Conservation (phyloP, 2,113 vertebrate genomes). For the Candoia aspera region DNA sequence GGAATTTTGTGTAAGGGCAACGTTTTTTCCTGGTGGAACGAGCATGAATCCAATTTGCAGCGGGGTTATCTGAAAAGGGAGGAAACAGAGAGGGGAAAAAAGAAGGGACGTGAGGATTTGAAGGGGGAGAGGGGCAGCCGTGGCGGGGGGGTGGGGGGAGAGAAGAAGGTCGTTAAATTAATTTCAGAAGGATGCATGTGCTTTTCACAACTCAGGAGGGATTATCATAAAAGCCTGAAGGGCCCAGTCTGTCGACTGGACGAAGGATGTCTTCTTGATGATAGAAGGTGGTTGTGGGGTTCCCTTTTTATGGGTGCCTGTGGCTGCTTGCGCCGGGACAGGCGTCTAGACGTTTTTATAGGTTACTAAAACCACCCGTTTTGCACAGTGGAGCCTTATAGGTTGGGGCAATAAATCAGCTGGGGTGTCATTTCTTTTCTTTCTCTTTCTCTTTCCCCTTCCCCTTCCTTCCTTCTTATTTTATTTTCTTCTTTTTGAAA, state of each 20-base stretch:
- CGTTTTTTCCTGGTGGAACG: conserved; percentile 97
- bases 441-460: not conserved
- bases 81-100: conserved; percentile 30
- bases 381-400: conserved; percentile 95
- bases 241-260: conserved; percentile 77
- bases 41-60: conserved; percentile 98
- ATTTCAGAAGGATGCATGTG: conserved; percentile 76
- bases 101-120: not conserved
- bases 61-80: conserved; percentile 88
- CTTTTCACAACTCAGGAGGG: conserved; percentile 75
- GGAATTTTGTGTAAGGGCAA: conserved; percentile 97
- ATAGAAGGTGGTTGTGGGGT: conserved; percentile 80
- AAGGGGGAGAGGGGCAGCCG: not conserved
- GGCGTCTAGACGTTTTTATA: conserved; percentile 98
- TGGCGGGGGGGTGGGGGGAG: conserved; percentile 39
- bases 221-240: conserved; percentile 81
- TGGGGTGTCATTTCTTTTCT: conserved; percentile 81
- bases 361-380: conserved; percentile 99
- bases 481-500: conserved; percentile 65
- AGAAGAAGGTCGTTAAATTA: conserved; percentile 74
- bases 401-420: conserved; percentile 96
- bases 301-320: conserved; percentile 78
- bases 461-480: not conserved
- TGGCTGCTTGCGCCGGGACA: conserved; percentile 84
- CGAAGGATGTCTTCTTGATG: conserved; percentile 70